phyloP scores from a whole-genome alignment of 37 sponge, comb jelly and placozoan genomes.

The Petrosia ficiformis region DNA sequence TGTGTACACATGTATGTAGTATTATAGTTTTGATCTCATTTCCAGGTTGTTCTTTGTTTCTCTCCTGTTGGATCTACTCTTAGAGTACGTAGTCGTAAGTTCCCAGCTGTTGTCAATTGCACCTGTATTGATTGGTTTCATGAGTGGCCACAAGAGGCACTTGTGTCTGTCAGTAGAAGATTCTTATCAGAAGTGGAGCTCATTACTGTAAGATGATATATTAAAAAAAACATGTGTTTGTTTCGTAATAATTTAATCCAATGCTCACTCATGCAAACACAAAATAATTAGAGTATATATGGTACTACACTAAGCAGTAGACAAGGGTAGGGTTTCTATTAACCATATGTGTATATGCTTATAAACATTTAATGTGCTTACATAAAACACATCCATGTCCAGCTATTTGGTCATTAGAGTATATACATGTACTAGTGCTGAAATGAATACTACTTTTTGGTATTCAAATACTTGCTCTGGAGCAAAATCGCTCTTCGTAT shows the following conservation, averaged over 20 bases:
- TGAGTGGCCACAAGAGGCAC: conserved; percentile 97
- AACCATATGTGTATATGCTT: background rate
- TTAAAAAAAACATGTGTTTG: background rate
- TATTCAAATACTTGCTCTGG: too few relatives aligned
- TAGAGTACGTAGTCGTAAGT: conserved; percentile 90
- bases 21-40: background rate
- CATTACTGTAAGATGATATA: conserved; percentile 25
- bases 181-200: conserved; percentile 89
- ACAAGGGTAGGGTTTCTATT: background rate
- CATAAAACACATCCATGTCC: too few relatives aligned
- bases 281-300: too few relatives aligned
- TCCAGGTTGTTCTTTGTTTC: conserved; percentile 93
- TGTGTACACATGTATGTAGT: background rate
- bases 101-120: conserved; percentile 98
- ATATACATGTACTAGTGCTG: too few relatives aligned
- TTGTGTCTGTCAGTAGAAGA: conserved; percentile 83
- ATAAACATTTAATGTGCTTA: background rate
- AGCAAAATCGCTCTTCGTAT: too few relatives aligned
- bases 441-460: too few relatives aligned
- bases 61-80: conserved; percentile 96
- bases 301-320: too few relatives aligned
- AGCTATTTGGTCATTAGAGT: too few relatives aligned
- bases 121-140: conserved; percentile 99
- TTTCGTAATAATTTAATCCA: too few relatives aligned
- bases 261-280: too few relatives aligned